These are phyloP conservation scores for Diabrotica virgifera DNA, from an alignment of 1,140 invertebrate genomes.

Conservation along the genomic window DNA sequence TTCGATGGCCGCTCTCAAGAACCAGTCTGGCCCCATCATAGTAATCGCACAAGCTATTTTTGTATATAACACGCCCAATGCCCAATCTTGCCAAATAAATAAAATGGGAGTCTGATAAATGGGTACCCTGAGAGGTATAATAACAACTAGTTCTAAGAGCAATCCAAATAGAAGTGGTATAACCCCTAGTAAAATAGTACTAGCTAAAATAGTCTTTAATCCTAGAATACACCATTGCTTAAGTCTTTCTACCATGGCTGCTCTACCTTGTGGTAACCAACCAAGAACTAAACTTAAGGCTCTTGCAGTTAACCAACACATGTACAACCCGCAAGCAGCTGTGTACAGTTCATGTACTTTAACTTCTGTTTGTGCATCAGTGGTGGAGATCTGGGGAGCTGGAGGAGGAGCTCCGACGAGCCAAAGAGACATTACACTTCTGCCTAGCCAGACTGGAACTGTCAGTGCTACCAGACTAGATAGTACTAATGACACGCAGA, in stretches of 20 bases:
- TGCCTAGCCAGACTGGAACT: conserved; percentile 86
- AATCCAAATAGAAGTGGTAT: conserved; percentile 91
- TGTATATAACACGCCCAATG: conserved; percentile 92
- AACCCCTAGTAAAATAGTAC: conserved; percentile 79
- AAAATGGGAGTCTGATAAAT: conserved; percentile 91
- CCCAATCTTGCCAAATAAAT: conserved; percentile 97
- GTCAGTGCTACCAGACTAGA: conserved; percentile 81
- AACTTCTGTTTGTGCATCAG: conserved; percentile 54
- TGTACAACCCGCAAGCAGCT: conserved; percentile 88
- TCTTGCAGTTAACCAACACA: conserved; percentile 85
- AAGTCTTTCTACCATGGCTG: conserved; percentile 69
- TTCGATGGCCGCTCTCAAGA: conserved; percentile 85
- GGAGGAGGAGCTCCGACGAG: conserved; percentile 58
- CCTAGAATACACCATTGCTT: conserved; percentile 72
- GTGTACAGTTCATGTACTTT: conserved; percentile 94
- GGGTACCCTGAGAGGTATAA: conserved; percentile 90
- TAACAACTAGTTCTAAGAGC: conserved; percentile 85
- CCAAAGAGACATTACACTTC: conserved; percentile 85
- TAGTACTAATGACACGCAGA: conserved; percentile 81
- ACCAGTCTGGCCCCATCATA: conserved; percentile 98
- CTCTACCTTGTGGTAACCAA: conserved; percentile 85
- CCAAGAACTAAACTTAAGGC: conserved; percentile 74
- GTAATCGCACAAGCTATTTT: conserved; percentile 97
- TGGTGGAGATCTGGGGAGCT: conserved; percentile 41
- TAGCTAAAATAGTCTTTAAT: conserved; percentile 68